phyloP scores from a whole-genome alignment of 1,140 invertebrate species.

The Anastrepha ludens region DNA sequence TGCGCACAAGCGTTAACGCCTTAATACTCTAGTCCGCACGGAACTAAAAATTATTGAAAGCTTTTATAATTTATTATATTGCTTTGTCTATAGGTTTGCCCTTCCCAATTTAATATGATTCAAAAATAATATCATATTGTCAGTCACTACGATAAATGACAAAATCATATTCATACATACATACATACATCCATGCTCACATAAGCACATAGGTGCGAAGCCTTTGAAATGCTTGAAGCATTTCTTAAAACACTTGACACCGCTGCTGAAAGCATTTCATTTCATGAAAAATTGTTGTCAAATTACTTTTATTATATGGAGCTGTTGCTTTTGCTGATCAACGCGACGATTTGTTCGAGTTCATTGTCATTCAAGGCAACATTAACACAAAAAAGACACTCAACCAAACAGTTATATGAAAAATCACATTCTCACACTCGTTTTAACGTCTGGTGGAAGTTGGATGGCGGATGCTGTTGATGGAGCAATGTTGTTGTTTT shows the following conservation, averaged over 20 bases:
- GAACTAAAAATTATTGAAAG: not conserved
- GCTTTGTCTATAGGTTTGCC: not conserved
- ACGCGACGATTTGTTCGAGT: slow-evolving; percentile 31
- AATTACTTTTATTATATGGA: not conserved
- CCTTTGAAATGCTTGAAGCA: not conserved
- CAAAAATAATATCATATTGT: not conserved
- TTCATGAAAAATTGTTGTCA: not conserved
- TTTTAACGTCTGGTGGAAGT: not conserved
- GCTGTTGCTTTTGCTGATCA: slow-evolving; percentile 5
- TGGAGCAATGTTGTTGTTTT: slow-evolving; percentile 3
- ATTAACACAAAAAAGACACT: not conserved
- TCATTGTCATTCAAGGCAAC: slow-evolving; percentile 42
- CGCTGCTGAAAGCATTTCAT: slow-evolving; percentile 5
- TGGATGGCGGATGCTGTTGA: not conserved
- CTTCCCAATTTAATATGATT: not conserved
- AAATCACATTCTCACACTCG: slow-evolving; percentile 34
- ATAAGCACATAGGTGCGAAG: too few relatives aligned
- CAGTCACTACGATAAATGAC: not conserved
- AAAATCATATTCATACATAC: not conserved
- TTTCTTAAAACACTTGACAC: slow-evolving; percentile 27
- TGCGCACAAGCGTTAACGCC: too few relatives aligned
- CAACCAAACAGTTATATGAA: slow-evolving; percentile 19
- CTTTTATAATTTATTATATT: not conserved
- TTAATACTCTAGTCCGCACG: too few relatives aligned
- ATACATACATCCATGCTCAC: too few relatives aligned